Base-by-base conservation (phyloP, 2,113 vertebrate genomes). In the Microcebus lehilahytsara region DNA sequence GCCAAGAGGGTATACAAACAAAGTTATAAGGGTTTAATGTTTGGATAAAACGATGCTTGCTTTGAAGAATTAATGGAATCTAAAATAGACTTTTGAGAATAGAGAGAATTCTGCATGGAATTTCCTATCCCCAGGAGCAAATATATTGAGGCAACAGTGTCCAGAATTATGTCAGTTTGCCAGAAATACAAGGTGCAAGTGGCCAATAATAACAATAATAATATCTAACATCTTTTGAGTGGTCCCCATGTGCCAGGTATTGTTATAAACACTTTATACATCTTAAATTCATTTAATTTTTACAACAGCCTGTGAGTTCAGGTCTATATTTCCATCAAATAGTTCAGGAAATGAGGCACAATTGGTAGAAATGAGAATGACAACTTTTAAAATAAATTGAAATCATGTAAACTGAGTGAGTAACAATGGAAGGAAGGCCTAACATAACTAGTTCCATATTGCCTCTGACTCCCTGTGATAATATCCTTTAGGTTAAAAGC, bases 231-330 rank as follows among this genome's bases (percentile, higher is more conserved):
- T 84, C 40, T 83, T 72, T 60, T 74, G 3, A 79, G n/a, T 12
- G 62, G 13, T 51, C 34, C 3, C 4, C 7, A 42, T 23, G 4
- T 9, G 32, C 51, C 67, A 10, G 20, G 4, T 60, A 67, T 74
- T 81, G 3, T 92, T 78, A 25, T 40, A 71, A 89, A 8, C 12
- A 56, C 30, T 94, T 74, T 64, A 69, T 6, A 49, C 69, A 30
- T 46, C 27, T 72, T 89, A 62, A 85, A 56, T 78, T 91, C 27
- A 71, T n/a, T 69, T 83, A 58, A 64, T 58, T 91, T 91, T 97
- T 58, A 34, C 30, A 93, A 92, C 12, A 87, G 1, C 34, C 42
- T 92, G 56, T 32, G 60, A 84, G 11, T 22, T 85, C 32, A 91
- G 9, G n/a, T 62, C 75, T 86, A 12, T 30, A 60, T 72, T 92